Base-by-base conservation (phyloP, 1,140 invertebrate genomes). In the Popillia japonica region DNA sequence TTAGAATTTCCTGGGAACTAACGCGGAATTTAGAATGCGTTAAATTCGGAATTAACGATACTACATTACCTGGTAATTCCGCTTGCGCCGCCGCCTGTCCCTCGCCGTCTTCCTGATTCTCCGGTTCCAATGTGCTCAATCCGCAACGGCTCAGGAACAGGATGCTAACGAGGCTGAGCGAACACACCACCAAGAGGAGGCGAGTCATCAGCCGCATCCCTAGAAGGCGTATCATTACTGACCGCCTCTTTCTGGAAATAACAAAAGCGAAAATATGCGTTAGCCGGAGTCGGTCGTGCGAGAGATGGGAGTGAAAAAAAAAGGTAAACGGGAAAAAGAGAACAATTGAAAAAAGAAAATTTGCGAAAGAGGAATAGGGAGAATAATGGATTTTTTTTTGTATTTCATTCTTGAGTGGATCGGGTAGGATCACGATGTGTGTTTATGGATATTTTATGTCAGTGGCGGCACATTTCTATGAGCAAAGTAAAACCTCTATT, bases 81-180 rank as follows among this genome's bases (percentile, higher is more conserved):
- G 42, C 64, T 48, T 48, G 64, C 17, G 77, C 61, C 61, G 61
- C 20, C 20, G 11, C 61, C 22, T n/a, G n/a, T 11, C 17, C 11
- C 11, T n/a, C 41, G 4, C 73, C 77, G 14, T 78, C 68, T 73
- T 78, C 77, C 2, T 78, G 68, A 6, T 11, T 40, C 44, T 78
- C 77, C 17, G 77, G 72, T 72, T 85, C 84, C n/a, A 85, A 79
- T n/a, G 80, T 81, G 68, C 81, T 85, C 75, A 90, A 87, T 40
- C 89, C 89, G 81, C 90, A 91, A 44, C 89, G 87, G 77, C 88
- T 89, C 55, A 91, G 85, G 77, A 90, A 89, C 34, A 91, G 85
- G 27, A 90, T 85, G 73, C 89, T 90, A 44, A 90, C 83, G 76
- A 90, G 82, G 68, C 89, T 89, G 40, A 90, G 84, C 27, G 89